Evolutionary conservation across 2,888 invertebrate genomes (phyloP).

Genomic region (Polyploca ridens): DNA sequence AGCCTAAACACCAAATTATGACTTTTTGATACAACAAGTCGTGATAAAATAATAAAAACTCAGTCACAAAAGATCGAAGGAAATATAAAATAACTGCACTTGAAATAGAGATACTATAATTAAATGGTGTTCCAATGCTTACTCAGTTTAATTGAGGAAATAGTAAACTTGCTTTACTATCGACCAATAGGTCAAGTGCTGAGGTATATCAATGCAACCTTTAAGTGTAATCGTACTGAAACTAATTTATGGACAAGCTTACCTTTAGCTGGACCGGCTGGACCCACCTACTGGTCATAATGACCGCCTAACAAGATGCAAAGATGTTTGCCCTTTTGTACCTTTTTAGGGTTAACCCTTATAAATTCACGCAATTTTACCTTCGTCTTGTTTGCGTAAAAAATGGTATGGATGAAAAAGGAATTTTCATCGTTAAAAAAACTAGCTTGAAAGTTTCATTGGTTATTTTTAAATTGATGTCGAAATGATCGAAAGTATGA

Average conservation of each 20-base stretch:
- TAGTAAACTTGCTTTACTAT: too few species aligned
- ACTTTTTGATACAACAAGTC: too few species aligned
- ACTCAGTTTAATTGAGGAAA: too few species aligned
- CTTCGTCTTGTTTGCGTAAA: constrained; percentile 4
- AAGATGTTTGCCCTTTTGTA: constrained; percentile 10
- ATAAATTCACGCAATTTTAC: constrained; percentile 5
- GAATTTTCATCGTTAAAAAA: background rate
- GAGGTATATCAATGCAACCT: background rate
- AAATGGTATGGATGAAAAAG: background rate
- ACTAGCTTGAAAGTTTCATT: background rate
- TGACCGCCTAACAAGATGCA: constrained; percentile 12
- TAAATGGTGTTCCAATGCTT: too few species aligned
- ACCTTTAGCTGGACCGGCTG: constrained; percentile 6
- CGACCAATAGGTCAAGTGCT: background rate
- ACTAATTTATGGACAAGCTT: constrained; percentile 11
- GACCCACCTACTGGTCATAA: constrained; percentile 10
- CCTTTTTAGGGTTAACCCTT: constrained; percentile 12
- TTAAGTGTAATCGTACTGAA: background rate
- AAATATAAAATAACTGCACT: too few species aligned
- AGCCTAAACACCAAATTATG: too few species aligned
- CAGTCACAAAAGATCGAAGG: too few species aligned
- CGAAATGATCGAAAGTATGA: too few species aligned
- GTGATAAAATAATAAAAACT: too few species aligned
- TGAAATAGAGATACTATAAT: too few species aligned
- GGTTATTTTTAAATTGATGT: background rate